These are phyloP conservation scores for Calephelis virginiensis DNA, from an alignment of 1,140 invertebrate genomes.

Conservation along the genomic window DNA sequence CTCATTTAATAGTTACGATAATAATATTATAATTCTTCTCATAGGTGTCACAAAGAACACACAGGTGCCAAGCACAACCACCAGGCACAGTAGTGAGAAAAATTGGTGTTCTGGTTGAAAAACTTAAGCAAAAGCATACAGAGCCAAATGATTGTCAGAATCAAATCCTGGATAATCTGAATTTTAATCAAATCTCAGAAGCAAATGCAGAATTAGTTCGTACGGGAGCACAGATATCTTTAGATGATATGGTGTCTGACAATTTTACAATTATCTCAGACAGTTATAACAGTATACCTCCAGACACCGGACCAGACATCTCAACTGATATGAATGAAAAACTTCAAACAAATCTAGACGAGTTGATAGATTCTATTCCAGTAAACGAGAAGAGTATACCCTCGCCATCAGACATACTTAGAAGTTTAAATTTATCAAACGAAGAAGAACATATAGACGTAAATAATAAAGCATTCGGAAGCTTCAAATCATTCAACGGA, in stretches of 20 bases:
- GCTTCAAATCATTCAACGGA: conserved; percentile 41
- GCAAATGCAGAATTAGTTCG: conserved; percentile 65
- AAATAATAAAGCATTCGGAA: conserved; percentile 21
- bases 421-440: conserved; percentile 74
- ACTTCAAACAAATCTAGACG: conserved; percentile 40
- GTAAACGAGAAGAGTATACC: conserved; percentile 62
- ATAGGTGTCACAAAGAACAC: conserved; percentile 87
- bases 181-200: conserved; percentile 56
- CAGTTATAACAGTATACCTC: conserved; percentile 32
- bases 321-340: conserved; percentile 27
- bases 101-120: conserved; percentile 74
- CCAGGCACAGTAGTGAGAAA: conserved; percentile 77
- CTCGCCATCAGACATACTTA: conserved; percentile 75
- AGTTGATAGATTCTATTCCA: conserved; percentile 54
- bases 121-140: conserved; percentile 58
- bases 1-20: not conserved
- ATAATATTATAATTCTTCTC: conserved; percentile 31
- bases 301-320: not conserved
- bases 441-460: conserved; percentile 31
- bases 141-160: conserved; percentile 16
- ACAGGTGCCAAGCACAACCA: conserved; percentile 84
- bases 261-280: conserved; percentile 62
- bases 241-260: conserved; percentile 70
- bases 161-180: conserved; percentile 24
- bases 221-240: conserved; percentile 61